Evolutionary conservation across 2,888 invertebrate genomes (phyloP).

Genomic region (Caenorhabditis afra): DNA sequence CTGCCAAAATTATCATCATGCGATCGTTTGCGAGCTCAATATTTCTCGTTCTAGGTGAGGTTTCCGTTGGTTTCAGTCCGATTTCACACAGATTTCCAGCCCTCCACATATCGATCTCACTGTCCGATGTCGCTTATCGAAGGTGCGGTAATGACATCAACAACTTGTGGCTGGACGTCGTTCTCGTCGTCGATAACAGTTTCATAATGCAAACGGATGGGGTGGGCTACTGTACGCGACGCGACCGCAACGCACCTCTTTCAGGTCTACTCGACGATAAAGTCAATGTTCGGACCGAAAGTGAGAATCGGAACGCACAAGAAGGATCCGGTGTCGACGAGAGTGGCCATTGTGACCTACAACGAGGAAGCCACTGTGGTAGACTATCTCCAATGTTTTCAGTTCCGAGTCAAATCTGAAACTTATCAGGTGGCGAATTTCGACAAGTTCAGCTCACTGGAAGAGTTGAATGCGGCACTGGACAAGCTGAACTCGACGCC

Average conservation of each 20-base stretch:
- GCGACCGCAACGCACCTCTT: not conserved
- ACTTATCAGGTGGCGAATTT: slow-evolving; percentile 12
- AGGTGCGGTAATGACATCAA: slow-evolving; percentile 19
- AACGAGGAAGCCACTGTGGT: slow-evolving; percentile 18
- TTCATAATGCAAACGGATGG: slow-evolving; percentile 17
- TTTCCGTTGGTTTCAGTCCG: too few species aligned
- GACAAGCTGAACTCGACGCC: slow-evolving; percentile 9
- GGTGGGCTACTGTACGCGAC: not conserved
- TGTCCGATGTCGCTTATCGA: not conserved
- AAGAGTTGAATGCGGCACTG: slow-evolving; percentile 8
- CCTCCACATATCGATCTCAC: slow-evolving; percentile 16
- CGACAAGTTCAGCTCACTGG: slow-evolving; percentile 15
- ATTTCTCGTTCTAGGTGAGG: not conserved
- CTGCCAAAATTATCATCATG: too few species aligned
- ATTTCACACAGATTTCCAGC: too few species aligned
- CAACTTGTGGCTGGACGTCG: slow-evolving; percentile 31
- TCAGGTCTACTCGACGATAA: slow-evolving; percentile 25
- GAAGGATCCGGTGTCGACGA: slow-evolving; percentile 14
- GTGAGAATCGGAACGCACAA: slow-evolving; percentile 13
- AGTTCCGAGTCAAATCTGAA: too few species aligned
- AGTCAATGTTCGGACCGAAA: slow-evolving; percentile 13
- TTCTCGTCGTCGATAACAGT: slow-evolving; percentile 22
- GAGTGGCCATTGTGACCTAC: slow-evolving; percentile 33
- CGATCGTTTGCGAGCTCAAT: too few species aligned
- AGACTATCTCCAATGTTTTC: too few species aligned